Base-by-base conservation (phyloP, 1,140 invertebrate genomes). In the Euwallacea fornicatus region DNA sequence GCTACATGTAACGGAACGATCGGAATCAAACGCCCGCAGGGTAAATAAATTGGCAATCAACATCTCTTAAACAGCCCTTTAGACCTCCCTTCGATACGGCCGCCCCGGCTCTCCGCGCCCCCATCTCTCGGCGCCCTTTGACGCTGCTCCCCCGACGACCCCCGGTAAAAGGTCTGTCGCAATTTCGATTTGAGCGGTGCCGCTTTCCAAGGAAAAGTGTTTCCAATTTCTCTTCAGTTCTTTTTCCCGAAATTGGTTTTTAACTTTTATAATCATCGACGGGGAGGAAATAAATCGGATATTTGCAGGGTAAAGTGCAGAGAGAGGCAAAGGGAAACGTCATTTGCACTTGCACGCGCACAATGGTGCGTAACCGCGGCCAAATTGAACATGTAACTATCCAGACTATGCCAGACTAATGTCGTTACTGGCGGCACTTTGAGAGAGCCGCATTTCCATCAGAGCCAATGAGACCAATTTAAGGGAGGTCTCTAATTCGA, bases 31-130 rank as follows among this genome's bases (percentile, higher is more conserved):
- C 75, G 74, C 75, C 75, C 71, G 75, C 66, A 74, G 77, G 77
- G 77, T 71, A 78, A 78, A 78, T 78, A 78, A 78, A 78, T 78
- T 78, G 77, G 68, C 77, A 78, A 78, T 78, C 77, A 78, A 73
- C 77, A 76, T 78, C 74, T 76, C 69, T 76, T 72, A 74, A 67
- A 66, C 69, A 64, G 62, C 69, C 73, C 73, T 66, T 65, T 66
- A 56, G 43, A 21, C 54, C 43, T 47, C 70, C 64, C 58, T 72
- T 65, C 62, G 68, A 64, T 70, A 58, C 42, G 9, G 33, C 16
- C 58, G 15, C 66, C 59, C 41, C 60, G 6, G 41, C 21, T 60
- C 21, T 33, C 21, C 21, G 21, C 21, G 13, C 42, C n/a, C 41
- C 53, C 41, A 47, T 47, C 62, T 63, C 55, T 46, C 16, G 60